Conservation (phyloP, 2,888 invertebrate genomes). For the Apoderus coryli region DNA sequence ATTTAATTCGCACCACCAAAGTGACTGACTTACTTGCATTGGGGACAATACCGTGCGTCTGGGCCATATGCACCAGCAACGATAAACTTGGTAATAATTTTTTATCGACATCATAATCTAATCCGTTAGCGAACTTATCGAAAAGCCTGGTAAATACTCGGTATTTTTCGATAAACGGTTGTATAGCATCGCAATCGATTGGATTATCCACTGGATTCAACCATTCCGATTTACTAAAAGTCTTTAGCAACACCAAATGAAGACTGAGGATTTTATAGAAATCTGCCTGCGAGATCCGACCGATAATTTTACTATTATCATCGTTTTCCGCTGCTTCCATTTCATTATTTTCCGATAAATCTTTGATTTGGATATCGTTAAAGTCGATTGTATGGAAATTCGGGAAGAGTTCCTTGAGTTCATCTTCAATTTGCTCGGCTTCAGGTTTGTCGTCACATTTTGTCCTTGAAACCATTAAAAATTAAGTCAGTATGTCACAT, state of each 20-base stretch:
- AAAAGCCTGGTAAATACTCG: conserved; percentile 42
- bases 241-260: conserved; percentile 43
- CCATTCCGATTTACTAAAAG: conserved; percentile 48
- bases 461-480: conserved; percentile 32
- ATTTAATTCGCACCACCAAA: not conserved
- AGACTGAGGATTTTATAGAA: conserved; percentile 43
- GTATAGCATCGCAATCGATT: conserved; percentile 30
- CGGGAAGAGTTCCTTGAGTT: conserved; percentile 57
- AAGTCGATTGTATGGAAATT: conserved; percentile 54
- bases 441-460: conserved; percentile 54
- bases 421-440: conserved; percentile 46
- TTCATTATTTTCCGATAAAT: conserved; percentile 11
- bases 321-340: conserved; percentile 16
- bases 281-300: conserved; percentile 37
- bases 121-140: conserved; percentile 35
- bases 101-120: conserved; percentile 40
- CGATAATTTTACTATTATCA: conserved; percentile 11
- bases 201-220: conserved; percentile 33
- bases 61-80: too few relatives aligned
- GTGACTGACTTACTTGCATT: conserved; percentile 20
- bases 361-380: conserved; percentile 39
- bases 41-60: conserved; percentile 36
- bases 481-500: conserved; percentile 10
- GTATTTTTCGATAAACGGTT: conserved; percentile 44
- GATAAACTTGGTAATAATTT: conserved; percentile 41